Evolutionary conservation across 2,113 vertebrate species (phyloP).

Genomic region (Cervus canadensis): DNA sequence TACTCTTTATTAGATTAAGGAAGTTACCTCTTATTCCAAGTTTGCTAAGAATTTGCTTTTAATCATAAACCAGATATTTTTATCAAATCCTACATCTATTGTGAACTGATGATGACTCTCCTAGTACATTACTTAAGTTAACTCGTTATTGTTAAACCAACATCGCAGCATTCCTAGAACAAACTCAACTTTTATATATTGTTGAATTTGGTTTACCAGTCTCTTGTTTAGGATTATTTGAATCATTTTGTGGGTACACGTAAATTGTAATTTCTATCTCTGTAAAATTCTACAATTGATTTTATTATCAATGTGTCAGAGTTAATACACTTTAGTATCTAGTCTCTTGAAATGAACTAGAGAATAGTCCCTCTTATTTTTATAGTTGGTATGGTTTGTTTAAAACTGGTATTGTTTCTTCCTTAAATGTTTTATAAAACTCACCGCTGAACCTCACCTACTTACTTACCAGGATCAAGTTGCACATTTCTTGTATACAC

Average conservation of each 20-base stretch:
- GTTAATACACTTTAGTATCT: not conserved
- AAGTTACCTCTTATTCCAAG: not conserved
- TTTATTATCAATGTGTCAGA: not conserved
- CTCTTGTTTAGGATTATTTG: not conserved
- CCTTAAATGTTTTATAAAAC: not conserved
- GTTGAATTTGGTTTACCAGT: not conserved
- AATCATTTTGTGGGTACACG: not conserved
- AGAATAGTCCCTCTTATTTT: not conserved
- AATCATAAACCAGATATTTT: not conserved
- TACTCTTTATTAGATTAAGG: not conserved
- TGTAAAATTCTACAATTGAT: conserved; percentile 5
- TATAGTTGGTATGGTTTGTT: not conserved
- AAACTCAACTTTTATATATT: not conserved
- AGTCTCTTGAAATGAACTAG: not conserved
- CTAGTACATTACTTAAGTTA: not conserved
- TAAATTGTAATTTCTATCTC: not conserved
- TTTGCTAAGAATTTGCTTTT: not conserved
- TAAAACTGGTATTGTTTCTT: not conserved
- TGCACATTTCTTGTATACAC: not conserved
- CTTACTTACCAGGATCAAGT: not conserved
- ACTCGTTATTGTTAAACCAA: not conserved
- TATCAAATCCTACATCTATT: not conserved
- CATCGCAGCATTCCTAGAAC: not conserved
- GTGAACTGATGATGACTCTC: not conserved
- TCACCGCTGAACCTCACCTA: not conserved